Evolutionary conservation across 2,113 vertebrate species (phyloP), one percentile per base, ranked within the genome.

Genomic region (Stigmatopora argus): DNA sequence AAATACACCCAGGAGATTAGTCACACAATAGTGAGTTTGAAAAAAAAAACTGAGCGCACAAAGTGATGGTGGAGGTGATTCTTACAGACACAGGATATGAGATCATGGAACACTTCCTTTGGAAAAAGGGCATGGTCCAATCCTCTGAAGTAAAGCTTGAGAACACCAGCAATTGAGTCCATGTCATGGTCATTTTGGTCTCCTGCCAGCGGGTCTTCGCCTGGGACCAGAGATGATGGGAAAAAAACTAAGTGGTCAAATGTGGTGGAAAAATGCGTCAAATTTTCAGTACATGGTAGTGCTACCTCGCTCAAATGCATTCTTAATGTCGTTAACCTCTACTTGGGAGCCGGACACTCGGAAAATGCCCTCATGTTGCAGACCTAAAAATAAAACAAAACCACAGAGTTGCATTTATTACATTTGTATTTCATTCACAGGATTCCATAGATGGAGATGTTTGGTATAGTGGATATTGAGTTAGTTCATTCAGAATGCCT

Each of bases 261-360:
- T 17, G 2, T 44, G 3, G 44, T 21, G 38, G 23, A 7, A 5
- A 60, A 47, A 70, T 53, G 5, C 7, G 9, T 72, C 10, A 31
- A 18, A 15, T 64, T 68, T 78, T 64, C 12, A 19, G 15, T 38
- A 12, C 48, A 66, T 53, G 21, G 19, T 2, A 44, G 34, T 35
- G 21, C 70, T 70, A 98, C 97, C 97, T 92, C 97, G 93, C 84
- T 99, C 97, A 90, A 99, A 99, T 0, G 97, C 96, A 19, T 98
- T 99, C 89, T 98, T 99, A 66, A 99, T 98, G 89, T 99, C 97
- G 47, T 98, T 99, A 78, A 99, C 97, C 78, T 99, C 97, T 63
- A 98, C 96, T 70, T 98, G 97, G 3, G 97, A 99, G 48, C 97
- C 97, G 5, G 96, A 98, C 68, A 99, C 96, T 70, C 97, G 85